These are phyloP conservation scores for Buathra laborator DNA, from an alignment of 2,888 invertebrate species.

Conservation along the genomic window DNA sequence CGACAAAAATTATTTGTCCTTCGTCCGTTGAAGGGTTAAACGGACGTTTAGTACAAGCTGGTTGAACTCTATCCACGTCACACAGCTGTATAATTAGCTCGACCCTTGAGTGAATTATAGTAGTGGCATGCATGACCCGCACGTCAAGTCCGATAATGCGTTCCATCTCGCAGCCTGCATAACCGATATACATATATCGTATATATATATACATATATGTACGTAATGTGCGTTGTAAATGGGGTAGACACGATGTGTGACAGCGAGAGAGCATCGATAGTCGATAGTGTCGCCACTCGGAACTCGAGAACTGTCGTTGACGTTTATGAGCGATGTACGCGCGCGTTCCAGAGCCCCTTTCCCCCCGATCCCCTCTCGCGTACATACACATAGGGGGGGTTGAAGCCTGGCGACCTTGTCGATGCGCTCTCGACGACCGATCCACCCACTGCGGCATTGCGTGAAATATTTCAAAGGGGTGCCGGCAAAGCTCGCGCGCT, in stretches of 20 bases:
- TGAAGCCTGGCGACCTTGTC: slow-evolving; percentile 28
- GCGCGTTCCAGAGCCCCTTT: slow-evolving; percentile 59
- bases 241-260: not conserved
- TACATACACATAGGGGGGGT: not conserved
- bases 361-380: no score
- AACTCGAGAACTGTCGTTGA: slow-evolving; percentile 79
- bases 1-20: not conserved
- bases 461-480: slow-evolving; percentile 58
- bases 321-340: slow-evolving; percentile 85
- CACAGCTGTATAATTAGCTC: slow-evolving; percentile 19
- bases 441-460: slow-evolving; percentile 9
- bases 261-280: slow-evolving; percentile 59
- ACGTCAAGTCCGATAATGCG: slow-evolving; percentile 35
- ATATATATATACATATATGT: not conserved
- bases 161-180: slow-evolving; percentile 15
- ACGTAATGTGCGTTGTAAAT: not conserved
- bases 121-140: slow-evolving; percentile 21
- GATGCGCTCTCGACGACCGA: slow-evolving; percentile 26
- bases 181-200: not conserved
- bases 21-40: not conserved
- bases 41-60: not conserved
- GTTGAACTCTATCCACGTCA: slow-evolving; percentile 8
- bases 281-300: slow-evolving; percentile 69
- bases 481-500: not conserved
- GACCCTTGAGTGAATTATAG: slow-evolving; percentile 25